phyloP scores from a whole-genome alignment of 2,888 invertebrate species.

The Linyphia triangularis region DNA sequence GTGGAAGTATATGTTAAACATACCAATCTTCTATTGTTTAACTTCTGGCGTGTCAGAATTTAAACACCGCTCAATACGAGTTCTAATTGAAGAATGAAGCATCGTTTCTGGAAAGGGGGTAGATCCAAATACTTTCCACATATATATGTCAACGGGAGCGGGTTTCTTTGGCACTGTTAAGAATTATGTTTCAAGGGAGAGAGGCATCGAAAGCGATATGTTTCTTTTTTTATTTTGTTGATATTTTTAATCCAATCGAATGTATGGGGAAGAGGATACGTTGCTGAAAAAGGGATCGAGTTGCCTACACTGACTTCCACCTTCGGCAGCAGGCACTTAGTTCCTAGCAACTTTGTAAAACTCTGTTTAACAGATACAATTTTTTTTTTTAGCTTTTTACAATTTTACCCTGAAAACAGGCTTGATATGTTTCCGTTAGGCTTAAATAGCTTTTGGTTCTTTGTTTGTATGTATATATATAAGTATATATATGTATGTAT shows the following conservation, averaged over 20 bases:
- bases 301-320: constrained; percentile 75
- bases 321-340: constrained; percentile 75
- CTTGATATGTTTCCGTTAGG: constrained; percentile 76
- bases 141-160: constrained; percentile 25
- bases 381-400: constrained; percentile 75
- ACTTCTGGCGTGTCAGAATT: constrained; percentile 22
- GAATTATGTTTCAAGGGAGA: constrained; percentile 25
- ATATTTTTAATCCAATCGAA: constrained; percentile 52
- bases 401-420: constrained; percentile 76
- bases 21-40: constrained; percentile 36
- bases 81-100: constrained; percentile 19
- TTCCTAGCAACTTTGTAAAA: constrained; percentile 76
- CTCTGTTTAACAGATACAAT: constrained; percentile 76
- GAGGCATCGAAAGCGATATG: neutral
- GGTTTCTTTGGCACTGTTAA: constrained; percentile 64
- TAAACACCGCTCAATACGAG: constrained; percentile 14
- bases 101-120: constrained; percentile 28
- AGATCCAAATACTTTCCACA: constrained; percentile 34
- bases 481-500: constrained; percentile 72
- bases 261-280: constrained; percentile 59
- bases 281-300: constrained; percentile 74
- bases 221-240: neutral
- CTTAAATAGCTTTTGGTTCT: constrained; percentile 76
- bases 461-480: constrained; percentile 73
- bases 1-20: constrained; percentile 50